These are phyloP conservation scores for Rhodeus uyekii DNA, from an alignment of 2,797 vertebrate species.

Conservation along the genomic window DNA sequence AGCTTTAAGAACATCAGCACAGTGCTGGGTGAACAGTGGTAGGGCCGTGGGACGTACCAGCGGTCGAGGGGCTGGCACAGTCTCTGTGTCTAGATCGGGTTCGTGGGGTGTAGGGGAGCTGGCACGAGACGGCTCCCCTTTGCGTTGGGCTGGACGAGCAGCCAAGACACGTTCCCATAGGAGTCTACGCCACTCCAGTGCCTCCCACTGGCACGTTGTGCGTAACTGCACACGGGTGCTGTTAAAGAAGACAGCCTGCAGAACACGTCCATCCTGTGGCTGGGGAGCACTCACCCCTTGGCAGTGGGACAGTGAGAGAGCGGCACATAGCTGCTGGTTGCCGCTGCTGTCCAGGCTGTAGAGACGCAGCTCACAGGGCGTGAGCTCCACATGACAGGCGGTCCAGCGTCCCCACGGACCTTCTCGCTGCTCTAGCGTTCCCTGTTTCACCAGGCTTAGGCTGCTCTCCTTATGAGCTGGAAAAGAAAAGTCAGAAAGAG, in stretches of 20 bases:
- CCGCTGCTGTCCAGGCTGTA: constrained; percentile 90
- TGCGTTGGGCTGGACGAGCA: constrained; percentile 69
- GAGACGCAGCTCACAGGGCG: constrained; percentile 85
- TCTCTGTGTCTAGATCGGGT: constrained; percentile 53
- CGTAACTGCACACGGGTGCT: constrained; percentile 89
- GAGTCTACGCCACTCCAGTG: constrained; percentile 89
- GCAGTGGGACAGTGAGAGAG: constrained; percentile 89
- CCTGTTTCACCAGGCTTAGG: constrained; percentile 89
- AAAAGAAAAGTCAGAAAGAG: constrained; percentile 48
- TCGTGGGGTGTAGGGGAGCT: constrained; percentile 53
- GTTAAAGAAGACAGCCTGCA: constrained; percentile 89
- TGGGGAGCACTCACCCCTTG: constrained; percentile 84
- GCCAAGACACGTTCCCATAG: constrained; percentile 87
- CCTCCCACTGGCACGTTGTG: constrained; percentile 88
- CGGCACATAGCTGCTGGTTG: constrained; percentile 84
- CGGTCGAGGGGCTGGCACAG: constrained; percentile 41
- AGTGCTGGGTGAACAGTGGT: constrained; percentile 78
- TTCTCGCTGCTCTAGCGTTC: constrained; percentile 88
- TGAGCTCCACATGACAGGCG: constrained; percentile 89
- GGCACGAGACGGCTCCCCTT: constrained; percentile 59
- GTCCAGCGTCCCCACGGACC: constrained; percentile 87
- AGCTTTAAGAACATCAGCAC: constrained; percentile 85
- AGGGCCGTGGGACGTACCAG: constrained; percentile 76
- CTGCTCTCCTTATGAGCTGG: constrained; percentile 83
- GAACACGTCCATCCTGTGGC: constrained; percentile 81